phyloP scores from a whole-genome alignment of 2,797 vertebrate species.

The Spea hammondii region DNA sequence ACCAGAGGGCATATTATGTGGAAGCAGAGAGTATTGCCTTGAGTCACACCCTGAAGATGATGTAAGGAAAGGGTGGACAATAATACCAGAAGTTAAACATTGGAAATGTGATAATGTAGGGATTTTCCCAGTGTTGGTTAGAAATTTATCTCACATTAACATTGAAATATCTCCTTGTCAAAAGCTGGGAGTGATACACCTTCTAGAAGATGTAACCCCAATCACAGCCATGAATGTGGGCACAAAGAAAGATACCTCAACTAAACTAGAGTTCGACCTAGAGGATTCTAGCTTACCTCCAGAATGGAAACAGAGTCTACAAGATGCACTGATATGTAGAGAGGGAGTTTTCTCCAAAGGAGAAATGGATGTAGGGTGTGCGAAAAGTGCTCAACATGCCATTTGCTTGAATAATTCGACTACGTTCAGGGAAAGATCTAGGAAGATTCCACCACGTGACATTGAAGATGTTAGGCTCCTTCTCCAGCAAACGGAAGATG shows the following conservation, averaged over 20 bases:
- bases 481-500: neutral
- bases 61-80: neutral
- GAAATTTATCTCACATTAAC: neutral
- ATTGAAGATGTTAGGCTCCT: neutral
- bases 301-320: neutral
- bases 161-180: neutral
- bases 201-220: neutral
- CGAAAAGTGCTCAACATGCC: neutral
- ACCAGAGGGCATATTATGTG: neutral
- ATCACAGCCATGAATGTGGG: neutral
- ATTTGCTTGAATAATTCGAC: neutral
- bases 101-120: neutral
- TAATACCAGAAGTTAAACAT: neutral
- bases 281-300: too few relatives aligned
- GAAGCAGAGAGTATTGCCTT: neutral
- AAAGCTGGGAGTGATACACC: neutral
- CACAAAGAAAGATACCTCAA: neutral
- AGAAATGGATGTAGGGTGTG: neutral
- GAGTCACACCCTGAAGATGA: neutral
- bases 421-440: neutral
- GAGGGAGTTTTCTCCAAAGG: slow-evolving; percentile 1
- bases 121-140: neutral
- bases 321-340: neutral
- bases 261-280: neutral
- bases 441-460: neutral